phyloP scores from a whole-genome alignment of 2,113 vertebrate genomes.

The Trogon melanurus region DNA sequence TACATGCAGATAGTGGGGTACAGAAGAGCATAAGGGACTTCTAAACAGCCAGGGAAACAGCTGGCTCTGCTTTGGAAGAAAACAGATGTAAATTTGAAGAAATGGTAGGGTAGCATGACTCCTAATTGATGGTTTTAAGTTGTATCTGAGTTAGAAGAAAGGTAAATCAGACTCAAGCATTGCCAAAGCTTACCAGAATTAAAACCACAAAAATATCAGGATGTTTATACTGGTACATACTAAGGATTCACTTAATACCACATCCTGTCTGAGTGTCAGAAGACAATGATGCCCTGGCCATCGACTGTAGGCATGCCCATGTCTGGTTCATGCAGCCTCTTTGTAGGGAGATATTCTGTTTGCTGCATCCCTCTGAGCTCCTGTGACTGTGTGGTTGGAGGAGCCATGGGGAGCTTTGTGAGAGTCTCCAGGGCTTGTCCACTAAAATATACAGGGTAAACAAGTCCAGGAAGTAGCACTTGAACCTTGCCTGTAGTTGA shows the following conservation, averaged over 20 bases:
- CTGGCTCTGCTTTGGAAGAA: background rate
- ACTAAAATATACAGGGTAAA: background rate
- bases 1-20: background rate
- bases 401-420: background rate
- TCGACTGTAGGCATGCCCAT: background rate
- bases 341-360: background rate
- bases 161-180: background rate
- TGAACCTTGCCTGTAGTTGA: background rate
- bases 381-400: background rate
- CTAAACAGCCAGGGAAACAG: background rate
- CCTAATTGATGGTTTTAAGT: background rate
- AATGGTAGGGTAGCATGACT: background rate
- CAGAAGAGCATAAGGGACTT: background rate
- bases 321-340: accelerated
- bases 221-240: background rate
- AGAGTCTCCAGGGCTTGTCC: background rate
- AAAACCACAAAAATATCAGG: background rate
- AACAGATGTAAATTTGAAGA: background rate
- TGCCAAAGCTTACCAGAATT: background rate
- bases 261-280: background rate
- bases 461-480: background rate
- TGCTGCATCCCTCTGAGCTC: background rate
- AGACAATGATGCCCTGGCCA: background rate
- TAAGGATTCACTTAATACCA: background rate
- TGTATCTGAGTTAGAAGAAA: background rate